These are phyloP conservation scores for Sarcophaga peregrina DNA, from an alignment of 1,140 invertebrate species.

Conservation along the genomic window DNA sequence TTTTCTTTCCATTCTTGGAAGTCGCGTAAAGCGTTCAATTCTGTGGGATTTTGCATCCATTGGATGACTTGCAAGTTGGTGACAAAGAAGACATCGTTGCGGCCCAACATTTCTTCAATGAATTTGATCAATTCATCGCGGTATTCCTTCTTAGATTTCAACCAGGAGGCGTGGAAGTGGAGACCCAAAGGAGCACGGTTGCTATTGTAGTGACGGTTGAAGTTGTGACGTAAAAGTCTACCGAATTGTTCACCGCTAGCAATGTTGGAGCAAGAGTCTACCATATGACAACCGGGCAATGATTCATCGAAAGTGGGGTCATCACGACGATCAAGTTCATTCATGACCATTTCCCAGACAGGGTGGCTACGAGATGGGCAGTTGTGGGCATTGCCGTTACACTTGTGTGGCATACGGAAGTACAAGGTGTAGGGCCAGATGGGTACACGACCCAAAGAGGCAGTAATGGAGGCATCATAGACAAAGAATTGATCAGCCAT, in stretches of 20 bases:
- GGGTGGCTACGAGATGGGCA: constrained; percentile 90
- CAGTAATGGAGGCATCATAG: constrained; percentile 94
- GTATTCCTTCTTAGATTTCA: constrained; percentile 94
- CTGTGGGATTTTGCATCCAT: constrained; percentile 97
- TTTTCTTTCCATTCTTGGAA: constrained; percentile 96
- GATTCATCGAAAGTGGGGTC: constrained; percentile 92
- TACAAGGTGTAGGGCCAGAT: constrained; percentile 97
- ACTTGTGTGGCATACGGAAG: constrained; percentile 95
- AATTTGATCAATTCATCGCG: constrained; percentile 92
- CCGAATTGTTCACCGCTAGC: constrained; percentile 89
- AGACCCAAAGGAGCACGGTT: constrained; percentile 94
- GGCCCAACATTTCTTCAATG: constrained; percentile 90
- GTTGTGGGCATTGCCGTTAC: constrained; percentile 92
- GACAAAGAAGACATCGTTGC: constrained; percentile 94
- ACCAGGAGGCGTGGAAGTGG: constrained; percentile 94
- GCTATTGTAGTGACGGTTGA: constrained; percentile 91
- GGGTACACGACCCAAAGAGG: constrained; percentile 85
- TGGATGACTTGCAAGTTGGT: constrained; percentile 94
- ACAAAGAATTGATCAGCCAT: constrained; percentile 95
- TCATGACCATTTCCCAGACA: constrained; percentile 97
- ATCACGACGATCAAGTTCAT: constrained; percentile 90
- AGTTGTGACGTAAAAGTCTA: constrained; percentile 89
- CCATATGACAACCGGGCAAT: constrained; percentile 92
- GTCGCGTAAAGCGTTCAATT: constrained; percentile 85
- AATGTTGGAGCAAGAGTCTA: constrained; percentile 93